These are phyloP conservation scores for Cephus runcator DNA, from an alignment of 2,888 invertebrate genomes.

Conservation along the genomic window DNA sequence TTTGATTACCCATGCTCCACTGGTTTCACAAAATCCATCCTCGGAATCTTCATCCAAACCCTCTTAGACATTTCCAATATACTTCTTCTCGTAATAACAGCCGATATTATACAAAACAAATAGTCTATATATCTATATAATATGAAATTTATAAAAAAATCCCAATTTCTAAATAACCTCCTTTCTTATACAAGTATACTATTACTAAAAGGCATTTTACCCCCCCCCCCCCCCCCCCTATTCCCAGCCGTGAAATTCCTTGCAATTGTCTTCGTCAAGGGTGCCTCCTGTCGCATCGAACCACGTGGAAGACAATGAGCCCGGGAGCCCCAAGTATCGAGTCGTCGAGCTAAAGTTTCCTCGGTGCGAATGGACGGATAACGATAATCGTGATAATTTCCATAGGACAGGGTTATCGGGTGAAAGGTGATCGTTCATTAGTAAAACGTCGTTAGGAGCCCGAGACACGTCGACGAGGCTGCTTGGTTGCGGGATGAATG, in stretches of 20 bases:
- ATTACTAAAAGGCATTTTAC: not conserved
- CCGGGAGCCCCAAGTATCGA: not conserved
- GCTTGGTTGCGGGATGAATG: not conserved
- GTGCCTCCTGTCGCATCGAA: not conserved
- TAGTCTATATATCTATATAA: not conserved
- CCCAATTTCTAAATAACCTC: not conserved
- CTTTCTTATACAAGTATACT: not conserved
- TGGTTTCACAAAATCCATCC: not conserved
- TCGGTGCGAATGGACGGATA: not conserved
- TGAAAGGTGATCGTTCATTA: not conserved
- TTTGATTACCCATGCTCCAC: not conserved
- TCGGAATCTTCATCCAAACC: not conserved
- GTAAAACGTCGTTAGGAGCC: not conserved
- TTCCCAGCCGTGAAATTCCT: not conserved
- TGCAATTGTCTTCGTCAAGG: not conserved
- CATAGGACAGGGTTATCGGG: not conserved
- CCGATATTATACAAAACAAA: not conserved
- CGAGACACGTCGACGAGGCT: not conserved
- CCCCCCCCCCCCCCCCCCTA: no score
- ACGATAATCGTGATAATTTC: not conserved
- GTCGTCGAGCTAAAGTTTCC: not conserved
- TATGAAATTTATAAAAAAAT: not conserved
- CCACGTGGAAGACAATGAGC: not conserved
- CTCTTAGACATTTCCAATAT: not conserved
- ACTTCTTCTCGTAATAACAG: not conserved